phyloP scores from a whole-genome alignment of 1,140 invertebrate species.

The Aleiodes sp. region DNA sequence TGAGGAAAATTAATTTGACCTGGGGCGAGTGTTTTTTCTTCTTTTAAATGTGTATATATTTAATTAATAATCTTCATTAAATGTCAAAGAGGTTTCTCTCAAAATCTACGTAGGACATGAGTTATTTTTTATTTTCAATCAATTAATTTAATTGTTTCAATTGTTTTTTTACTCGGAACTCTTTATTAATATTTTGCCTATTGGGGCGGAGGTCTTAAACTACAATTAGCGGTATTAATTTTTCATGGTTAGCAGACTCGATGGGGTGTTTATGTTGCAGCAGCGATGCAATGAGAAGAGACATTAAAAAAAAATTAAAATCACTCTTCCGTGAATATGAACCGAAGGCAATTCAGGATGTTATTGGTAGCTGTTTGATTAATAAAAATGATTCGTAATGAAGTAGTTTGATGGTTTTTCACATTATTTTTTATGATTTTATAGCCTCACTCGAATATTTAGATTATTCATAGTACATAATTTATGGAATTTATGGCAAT shows the following conservation, averaged over 20 bases:
- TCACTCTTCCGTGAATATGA: conserved; percentile 4
- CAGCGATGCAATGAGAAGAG: neutral
- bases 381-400: neutral
- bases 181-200: conserved; percentile 51
- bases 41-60: too few relatives aligned
- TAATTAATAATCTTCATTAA: conserved; percentile 22
- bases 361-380: neutral
- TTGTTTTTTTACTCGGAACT: conserved; percentile 30
- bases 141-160: conserved; percentile 4
- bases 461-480: neutral
- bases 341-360: neutral
- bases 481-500: neutral
- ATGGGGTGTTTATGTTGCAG: neutral
- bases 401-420: neutral
- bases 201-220: conserved; percentile 57
- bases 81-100: conserved; percentile 50
- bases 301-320: neutral
- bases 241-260: conserved; percentile 37
- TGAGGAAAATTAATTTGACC: conserved; percentile 44
- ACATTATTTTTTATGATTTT: neutral
- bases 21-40: conserved; percentile 44
- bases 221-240: conserved; percentile 57
- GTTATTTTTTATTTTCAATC: conserved; percentile 35
- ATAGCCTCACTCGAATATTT: neutral
- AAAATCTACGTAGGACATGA: conserved; percentile 54